Base-by-base conservation (phyloP, 2,888 invertebrate species). In the Bursaphelenchus okinawaensis region DNA sequence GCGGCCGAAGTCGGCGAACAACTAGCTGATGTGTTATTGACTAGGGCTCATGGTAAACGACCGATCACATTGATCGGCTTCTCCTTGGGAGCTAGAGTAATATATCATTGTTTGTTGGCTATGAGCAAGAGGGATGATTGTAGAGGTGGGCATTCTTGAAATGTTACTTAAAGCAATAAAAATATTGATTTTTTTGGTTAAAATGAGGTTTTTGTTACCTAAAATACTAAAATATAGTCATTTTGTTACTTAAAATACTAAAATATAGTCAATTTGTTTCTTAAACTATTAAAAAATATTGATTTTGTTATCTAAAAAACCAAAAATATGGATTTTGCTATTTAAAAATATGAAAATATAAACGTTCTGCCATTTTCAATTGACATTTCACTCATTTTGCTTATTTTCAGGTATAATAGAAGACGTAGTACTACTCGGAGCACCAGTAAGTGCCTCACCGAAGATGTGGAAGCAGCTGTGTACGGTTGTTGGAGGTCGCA, bases 81-180 rank as follows among this genome's bases (percentile, higher is more conserved):
- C 79, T 88, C 88, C 73, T 84, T 89, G 16, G 89, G 89, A n/a
- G 88, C 88, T 3, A 83, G 88, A 65, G 88, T 88, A 50, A 87
- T 89, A 69, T 89, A 87, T 82, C 87, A 87, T 76, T 89, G 88
- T 79, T 84, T 89, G 23, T 83, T 87, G 74, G 87, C 87, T 73
- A 79, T 86, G 79, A 77, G 83, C 29, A 83, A 81, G 66, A 68
- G 84, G 66, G 82, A 81, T 3, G 72, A 78, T 50, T 70, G 63
- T 56, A 66, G 64, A 9, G 78, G 74, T 75, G 29, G 27, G 59
- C 20, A n/a, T n/a, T n/a, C n/a, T n/a, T n/a, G n/a, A n/a, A n/a
- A n/a, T n/a, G n/a, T n/a, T n/a, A n/a, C n/a, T n/a, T n/a, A n/a
- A n/a, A n/a, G n/a, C n/a, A n/a, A n/a, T n/a, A n/a, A n/a, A n/a